Percentiles rank a stretch among this genome's conserved stretches.
phyloP scores from a whole-genome alignment of 2,888 invertebrate species.

The Dryococelus australis region DNA sequence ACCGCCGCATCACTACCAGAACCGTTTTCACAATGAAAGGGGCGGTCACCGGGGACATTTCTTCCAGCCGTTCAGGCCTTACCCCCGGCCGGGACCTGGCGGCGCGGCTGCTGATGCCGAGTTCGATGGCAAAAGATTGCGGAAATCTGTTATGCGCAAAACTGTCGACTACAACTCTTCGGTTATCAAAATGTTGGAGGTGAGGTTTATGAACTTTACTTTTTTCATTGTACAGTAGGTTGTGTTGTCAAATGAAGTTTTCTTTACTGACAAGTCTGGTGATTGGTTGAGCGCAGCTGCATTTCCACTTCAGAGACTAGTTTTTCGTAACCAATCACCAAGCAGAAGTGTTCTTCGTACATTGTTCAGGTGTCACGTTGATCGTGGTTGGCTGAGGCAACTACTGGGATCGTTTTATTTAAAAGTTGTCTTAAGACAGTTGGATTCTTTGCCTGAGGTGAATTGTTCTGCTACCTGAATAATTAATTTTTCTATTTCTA shows the following conservation, averaged over 20 bases:
- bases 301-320: too few relatives aligned
- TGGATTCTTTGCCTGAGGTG: too few relatives aligned
- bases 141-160: slow-evolving; percentile 96
- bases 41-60: slow-evolving; percentile 55
- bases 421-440: too few relatives aligned
- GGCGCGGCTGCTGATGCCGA: slow-evolving; percentile 61
- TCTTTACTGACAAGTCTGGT: too few relatives aligned
- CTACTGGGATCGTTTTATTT: too few relatives aligned
- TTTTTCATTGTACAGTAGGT: neutral
- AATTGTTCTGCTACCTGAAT: too few relatives aligned
- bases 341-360: too few relatives aligned
- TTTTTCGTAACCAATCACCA: too few relatives aligned
- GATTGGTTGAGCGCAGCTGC: too few relatives aligned
- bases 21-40: slow-evolving; percentile 55
- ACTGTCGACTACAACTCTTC: slow-evolving; percentile 98
- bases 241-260: neutral
- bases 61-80: slow-evolving; percentile 62
- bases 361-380: too few relatives aligned
- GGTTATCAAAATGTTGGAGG: slow-evolving; percentile 90
- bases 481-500: too few relatives aligned
- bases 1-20: slow-evolving; percentile 55
- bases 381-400: too few relatives aligned
- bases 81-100: slow-evolving; percentile 56
- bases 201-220: slow-evolving; percentile 56
- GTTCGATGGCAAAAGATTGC: slow-evolving; percentile 93